Base-by-base conservation (phyloP, 1,140 invertebrate species). In the Lepidurus arcticus region DNA sequence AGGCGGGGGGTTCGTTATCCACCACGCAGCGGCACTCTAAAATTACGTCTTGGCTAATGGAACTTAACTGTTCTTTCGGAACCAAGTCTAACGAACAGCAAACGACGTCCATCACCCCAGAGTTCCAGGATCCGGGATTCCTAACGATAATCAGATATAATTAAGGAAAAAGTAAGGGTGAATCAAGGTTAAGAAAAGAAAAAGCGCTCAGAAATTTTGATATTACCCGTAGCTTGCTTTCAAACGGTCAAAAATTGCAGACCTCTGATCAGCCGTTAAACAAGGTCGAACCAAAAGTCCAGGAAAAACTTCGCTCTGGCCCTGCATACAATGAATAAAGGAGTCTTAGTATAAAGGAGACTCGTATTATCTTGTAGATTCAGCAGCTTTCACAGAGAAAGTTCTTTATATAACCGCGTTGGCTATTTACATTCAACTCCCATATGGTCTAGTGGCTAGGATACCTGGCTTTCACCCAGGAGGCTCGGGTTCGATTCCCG, bases 161-260 rank as follows among this genome's bases (percentile, higher is more conserved):
- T 6, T 10, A 44, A 13, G 43, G 3, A 73, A 76, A 7, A 42
- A 16, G 7, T 75, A 24, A 26, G 16, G 34, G 21, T 75, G 13
- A 42, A 16, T 24, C 16, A 10, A 4, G 45, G 21, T 73, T 10
- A n/a, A 11, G 47, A 21, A 65, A 65, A 43, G 42, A 10, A 11
- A 24, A 21, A 34, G 45, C 3, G 1, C 21, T 8, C 65, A 24
- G 44, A 26, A 7, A 74, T 13, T 74, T 24, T 21, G 24, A 34
- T 34, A 42, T 76, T 78, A 78, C 77, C 77, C 77, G 43, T 78
- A 78, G 73, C 42, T 42, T n/a, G 47, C 34, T 73, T 78, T 78
- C 13, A 78, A 24, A 21, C 53, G 13, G n/a, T 78, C 13, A n/a
- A 65, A 42, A 11, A 78, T 73, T 1, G 26, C 77, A 5, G 42